Evolutionary conservation across 2,888 invertebrate genomes (phyloP), one percentile per base, ranked within the genome.

Genomic region (Chirona hameri): DNA sequence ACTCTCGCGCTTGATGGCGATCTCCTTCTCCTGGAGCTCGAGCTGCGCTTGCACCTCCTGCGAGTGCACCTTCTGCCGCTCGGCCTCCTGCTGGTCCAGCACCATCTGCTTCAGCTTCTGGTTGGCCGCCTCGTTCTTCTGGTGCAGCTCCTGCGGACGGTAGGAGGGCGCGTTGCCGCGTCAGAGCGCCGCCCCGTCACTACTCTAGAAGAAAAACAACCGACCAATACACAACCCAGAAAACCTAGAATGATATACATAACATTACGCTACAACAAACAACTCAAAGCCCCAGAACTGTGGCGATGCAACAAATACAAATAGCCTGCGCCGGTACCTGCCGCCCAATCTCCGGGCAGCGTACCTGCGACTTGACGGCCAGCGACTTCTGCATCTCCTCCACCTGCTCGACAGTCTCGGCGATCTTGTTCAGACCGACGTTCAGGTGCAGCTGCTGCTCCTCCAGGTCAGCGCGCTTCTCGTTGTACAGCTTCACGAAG

Each of bases 51-150:
- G 98, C 87, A 99, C 96, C 88, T 99, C 97, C 88, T 98, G 98
- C 87, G 97, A 97, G 87, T 98, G 96, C 65, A 97, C 95, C 89
- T 99, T 99, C 89, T 98, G 97, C 90, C 98, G 96, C 88, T 99
- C 99, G 2, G 99, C 99, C 88, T 99, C 98, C 87, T 99, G 98
- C 88, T 99, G 98, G 89, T 99, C 97, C 90, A 97, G 97, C 81
- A 99, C 95, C 99, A 99, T 99, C 89, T 99, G 98, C 85, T 96
- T 94, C 81, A 99, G 91, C 89, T 99, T 99, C n/a, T 96, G 95
- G 88, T 99, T 99, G 82, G 99, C 99, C 3, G 98, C 97, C 88
- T 97, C 97, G 88, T 99, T 99, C 90, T 99, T 99, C 76, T 96
- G 95, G 91, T 98, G 82, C 83, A 86, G 84, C 86, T 92, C 93